Percentiles rank a stretch among this genome's conserved stretches.
Evolutionary conservation across 2,113 vertebrate species (phyloP).

Genomic region (Bungarus multicinctus): DNA sequence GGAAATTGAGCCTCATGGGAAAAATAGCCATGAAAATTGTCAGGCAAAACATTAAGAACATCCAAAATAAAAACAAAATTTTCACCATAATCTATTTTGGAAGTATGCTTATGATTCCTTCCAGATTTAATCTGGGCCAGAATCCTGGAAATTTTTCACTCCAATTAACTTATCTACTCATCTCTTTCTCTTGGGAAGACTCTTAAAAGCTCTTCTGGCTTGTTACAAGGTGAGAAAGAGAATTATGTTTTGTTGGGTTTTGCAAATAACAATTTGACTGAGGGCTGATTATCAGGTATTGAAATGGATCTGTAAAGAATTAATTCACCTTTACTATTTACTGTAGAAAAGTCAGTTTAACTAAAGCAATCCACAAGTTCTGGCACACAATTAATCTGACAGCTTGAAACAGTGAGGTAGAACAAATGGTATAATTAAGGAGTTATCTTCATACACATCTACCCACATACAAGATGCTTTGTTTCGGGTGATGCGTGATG

Average conservation of each 20-base stretch:
- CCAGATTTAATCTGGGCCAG: background rate
- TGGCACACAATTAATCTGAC: background rate
- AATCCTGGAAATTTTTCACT: background rate
- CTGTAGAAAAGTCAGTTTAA: background rate
- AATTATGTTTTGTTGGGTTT: background rate
- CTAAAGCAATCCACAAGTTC: background rate
- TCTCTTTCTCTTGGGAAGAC: background rate
- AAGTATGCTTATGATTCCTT: background rate
- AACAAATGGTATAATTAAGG: background rate
- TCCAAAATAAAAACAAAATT: background rate
- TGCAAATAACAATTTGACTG: background rate
- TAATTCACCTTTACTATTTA: background rate
- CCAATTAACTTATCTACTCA: background rate
- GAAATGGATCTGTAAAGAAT: background rate
- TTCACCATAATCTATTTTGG: background rate
- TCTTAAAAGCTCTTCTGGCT: background rate
- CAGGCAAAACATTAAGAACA: background rate
- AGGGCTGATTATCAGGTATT: background rate
- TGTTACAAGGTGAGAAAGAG: background rate
- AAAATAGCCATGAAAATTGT: background rate
- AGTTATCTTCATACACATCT: background rate
- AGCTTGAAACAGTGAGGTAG: background rate
- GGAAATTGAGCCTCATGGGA: background rate
- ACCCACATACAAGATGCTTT: background rate
- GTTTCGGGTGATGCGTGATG: background rate